Percentiles rank a stretch among this genome's conserved stretches.
These are phyloP conservation scores for Drosophila lini DNA, from an alignment of 1,140 invertebrate genomes.

Conservation along the genomic window DNA sequence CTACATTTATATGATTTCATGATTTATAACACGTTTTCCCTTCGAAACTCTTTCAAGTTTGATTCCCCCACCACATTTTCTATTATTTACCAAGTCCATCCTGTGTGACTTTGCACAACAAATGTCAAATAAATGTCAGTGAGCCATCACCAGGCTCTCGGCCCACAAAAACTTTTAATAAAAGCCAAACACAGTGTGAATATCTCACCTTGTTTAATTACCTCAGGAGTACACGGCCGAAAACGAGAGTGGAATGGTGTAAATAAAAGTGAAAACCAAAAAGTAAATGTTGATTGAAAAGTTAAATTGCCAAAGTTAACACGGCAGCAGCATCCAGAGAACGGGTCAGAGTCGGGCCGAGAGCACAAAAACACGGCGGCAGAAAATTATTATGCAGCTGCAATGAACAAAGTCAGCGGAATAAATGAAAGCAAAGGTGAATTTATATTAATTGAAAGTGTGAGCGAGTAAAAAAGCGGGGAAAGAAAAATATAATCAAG, in stretches of 20 bases:
- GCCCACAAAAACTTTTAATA: slow-evolving; percentile 54
- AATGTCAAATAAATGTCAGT: slow-evolving; percentile 19
- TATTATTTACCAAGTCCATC: background rate
- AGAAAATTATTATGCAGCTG: slow-evolving; percentile 69
- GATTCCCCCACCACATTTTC: background rate
- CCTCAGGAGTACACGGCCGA: slow-evolving; percentile 32
- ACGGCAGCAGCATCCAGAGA: slow-evolving; percentile 6
- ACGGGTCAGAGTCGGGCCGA: slow-evolving; percentile 20
- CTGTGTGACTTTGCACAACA: background rate
- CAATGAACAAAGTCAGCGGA: slow-evolving; percentile 45
- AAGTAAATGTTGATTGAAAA: slow-evolving; percentile 80
- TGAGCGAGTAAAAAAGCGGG: slow-evolving; percentile 19
- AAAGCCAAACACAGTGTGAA: slow-evolving; percentile 58
- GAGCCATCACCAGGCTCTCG: slow-evolving; percentile 9
- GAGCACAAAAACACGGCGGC: slow-evolving; percentile 28
- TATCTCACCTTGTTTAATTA: slow-evolving; percentile 70
- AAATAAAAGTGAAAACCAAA: slow-evolving; percentile 79
- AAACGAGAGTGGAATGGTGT: slow-evolving; percentile 33
- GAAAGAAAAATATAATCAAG: slow-evolving; percentile 36
- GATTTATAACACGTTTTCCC: background rate
- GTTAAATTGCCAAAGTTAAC: slow-evolving; percentile 80
- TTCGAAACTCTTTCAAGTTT: background rate
- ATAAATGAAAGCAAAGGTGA: slow-evolving; percentile 62
- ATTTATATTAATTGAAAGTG: slow-evolving; percentile 71
- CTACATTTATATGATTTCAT: background rate